Conservation (phyloP, 2,888 invertebrate species). For the Calliopum simillimum region DNA sequence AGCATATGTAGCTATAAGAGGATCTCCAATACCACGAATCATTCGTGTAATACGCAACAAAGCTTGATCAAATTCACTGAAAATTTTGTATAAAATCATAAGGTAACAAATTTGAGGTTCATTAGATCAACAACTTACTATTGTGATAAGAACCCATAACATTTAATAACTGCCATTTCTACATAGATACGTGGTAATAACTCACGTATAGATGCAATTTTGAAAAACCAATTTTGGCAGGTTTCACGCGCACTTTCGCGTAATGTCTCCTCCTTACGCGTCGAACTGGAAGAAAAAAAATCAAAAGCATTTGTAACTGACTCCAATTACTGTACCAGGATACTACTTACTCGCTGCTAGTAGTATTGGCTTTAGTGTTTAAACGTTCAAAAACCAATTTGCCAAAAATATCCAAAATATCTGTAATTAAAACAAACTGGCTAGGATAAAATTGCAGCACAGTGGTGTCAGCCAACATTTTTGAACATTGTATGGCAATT, state of each 20-base stretch:
- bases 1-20: slow-evolving; percentile 90
- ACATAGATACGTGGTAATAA: slow-evolving; percentile 93
- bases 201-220: slow-evolving; percentile 97
- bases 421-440: slow-evolving; percentile 96
- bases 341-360: slow-evolving; percentile 20
- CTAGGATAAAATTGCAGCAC: slow-evolving; percentile 97
- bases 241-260: slow-evolving; percentile 90
- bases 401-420: slow-evolving; percentile 95
- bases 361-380: slow-evolving; percentile 76
- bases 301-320: not conserved
- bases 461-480: slow-evolving; percentile 88
- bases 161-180: slow-evolving; percentile 91
- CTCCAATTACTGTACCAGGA: not conserved
- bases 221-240: slow-evolving; percentile 98
- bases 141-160: slow-evolving; percentile 85
- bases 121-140: slow-evolving; percentile 67
- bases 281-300: not conserved
- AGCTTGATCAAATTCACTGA: slow-evolving; percentile 79
- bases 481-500: slow-evolving; percentile 97
- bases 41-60: slow-evolving; percentile 83
- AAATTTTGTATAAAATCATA: not conserved
- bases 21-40: slow-evolving; percentile 95
- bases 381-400: slow-evolving; percentile 88
- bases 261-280: not conserved
- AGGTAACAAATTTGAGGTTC: not conserved